These are phyloP conservation scores for Spongilla lacustris DNA, from an alignment of 37 sponge, comb jelly and placozoan species.

Conservation along the genomic window DNA sequence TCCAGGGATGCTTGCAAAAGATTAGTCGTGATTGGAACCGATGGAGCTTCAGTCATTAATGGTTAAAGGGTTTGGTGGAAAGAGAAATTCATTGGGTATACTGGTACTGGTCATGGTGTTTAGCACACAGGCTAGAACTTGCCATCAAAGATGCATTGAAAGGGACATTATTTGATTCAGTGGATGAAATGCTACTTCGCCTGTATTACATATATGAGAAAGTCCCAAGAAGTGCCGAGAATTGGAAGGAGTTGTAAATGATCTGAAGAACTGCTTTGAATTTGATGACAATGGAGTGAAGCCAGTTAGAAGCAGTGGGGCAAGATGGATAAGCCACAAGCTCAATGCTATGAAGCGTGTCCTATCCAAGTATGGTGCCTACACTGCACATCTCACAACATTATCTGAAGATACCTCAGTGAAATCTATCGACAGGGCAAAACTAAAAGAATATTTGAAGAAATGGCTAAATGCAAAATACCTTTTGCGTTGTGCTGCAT, in stretches of 20 bases:
- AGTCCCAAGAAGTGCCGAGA: conserved; percentile 50
- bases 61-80: conserved; percentile 50
- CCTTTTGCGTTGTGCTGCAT: conserved; percentile 71
- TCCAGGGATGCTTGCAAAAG: conserved; percentile 26
- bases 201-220: conserved; percentile 68
- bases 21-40: conserved; percentile 46
- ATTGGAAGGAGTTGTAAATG: conserved; percentile 41
- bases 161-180: conserved; percentile 9
- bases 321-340: conserved; percentile 64
- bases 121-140: neutral
- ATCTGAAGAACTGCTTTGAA: conserved; percentile 42
- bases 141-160: conserved; percentile 29
- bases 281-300: conserved; percentile 42
- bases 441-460: conserved; percentile 53
- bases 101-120: conserved; percentile 6
- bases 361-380: conserved; percentile 79
- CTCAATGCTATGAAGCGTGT: conserved; percentile 71
- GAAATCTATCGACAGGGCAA: conserved; percentile 59
- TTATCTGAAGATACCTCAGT: conserved; percentile 57
- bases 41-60: conserved; percentile 22
- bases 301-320: conserved; percentile 54
- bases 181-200: conserved; percentile 51
- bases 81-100: conserved; percentile 7
- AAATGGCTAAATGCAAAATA: conserved; percentile 73
- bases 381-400: conserved; percentile 61